Evolutionary conservation across 2,797 vertebrate species (phyloP).

Genomic region (Bradypodion pumilum): DNA sequence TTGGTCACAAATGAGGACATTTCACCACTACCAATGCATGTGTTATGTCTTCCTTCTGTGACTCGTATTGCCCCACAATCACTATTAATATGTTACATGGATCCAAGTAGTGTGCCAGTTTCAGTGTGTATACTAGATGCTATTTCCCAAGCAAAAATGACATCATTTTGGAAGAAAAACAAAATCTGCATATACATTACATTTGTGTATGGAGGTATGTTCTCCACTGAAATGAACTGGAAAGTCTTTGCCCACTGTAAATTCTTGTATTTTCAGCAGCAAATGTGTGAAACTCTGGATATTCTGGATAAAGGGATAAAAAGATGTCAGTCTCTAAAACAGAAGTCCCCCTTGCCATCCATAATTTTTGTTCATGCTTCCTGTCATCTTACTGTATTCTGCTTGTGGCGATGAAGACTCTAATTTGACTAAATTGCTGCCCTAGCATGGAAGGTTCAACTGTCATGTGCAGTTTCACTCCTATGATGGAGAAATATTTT

Average conservation of each 20-base stretch:
- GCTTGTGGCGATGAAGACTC: no score
- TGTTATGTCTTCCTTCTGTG: neutral
- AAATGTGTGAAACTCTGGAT: neutral
- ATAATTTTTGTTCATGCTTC: neutral
- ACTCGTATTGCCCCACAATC: neutral
- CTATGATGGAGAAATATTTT: constrained; percentile 14
- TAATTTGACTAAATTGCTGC: no score
- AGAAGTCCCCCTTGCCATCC: neutral
- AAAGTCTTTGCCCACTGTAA: neutral
- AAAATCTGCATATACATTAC: neutral
- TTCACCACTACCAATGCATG: neutral
- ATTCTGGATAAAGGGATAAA: neutral
- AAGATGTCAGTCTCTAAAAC: neutral
- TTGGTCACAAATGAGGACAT: neutral
- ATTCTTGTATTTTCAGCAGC: neutral
- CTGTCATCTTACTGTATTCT: no score
- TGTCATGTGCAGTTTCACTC: no score
- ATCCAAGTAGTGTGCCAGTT: neutral
- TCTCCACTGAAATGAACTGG: neutral
- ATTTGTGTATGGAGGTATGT: neutral
- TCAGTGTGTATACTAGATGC: neutral
- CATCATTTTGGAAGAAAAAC: neutral
- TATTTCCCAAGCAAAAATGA: neutral
- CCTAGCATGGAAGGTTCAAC: no score
- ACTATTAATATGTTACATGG: neutral